Evolutionary conservation across 2,113 vertebrate genomes (phyloP), one percentile per base, ranked within the genome.

Genomic region (Lipotes vexillifer): DNA sequence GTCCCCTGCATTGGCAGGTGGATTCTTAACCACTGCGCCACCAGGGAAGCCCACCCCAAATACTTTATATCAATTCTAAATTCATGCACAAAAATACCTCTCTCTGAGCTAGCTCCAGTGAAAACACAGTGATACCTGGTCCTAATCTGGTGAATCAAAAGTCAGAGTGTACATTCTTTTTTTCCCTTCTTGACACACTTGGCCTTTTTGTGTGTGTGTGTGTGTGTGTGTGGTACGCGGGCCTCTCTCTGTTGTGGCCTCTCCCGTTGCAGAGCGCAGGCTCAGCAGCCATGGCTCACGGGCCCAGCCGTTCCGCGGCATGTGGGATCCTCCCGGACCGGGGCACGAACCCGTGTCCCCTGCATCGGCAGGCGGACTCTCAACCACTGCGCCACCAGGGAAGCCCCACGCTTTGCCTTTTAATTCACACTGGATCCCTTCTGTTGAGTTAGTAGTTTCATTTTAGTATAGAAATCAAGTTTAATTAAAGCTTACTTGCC

Each of bases 401-500:
- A 13, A 46, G 46, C 46, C 46, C 46, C 15, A 36, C 65, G 33
- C 69, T 89, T 75, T 33, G 52, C 83, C 36, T 96, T 95, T 83
- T 69, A 68, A 93, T 90, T 88, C 57, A 69, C n/a, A 81, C 14
- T 57, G 21, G 46, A 41, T 83, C 41, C 38, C 55, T 90, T 91
- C 91, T 97, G 91, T 97, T 84, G 85, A 84, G 90, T 97, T 98
- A 97, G 69, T 98, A 66, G 92, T 87, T 49, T 61, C 95, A 96
- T 97, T 97, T 98, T 61, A 96, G 87, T 93, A 68, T 81, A 98
- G 77, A 94, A 98, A 90, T 97, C 97, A 97, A 96, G 82, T 98
- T 98, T 98, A 98, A 98, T 98, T 98, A 97, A 98, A 98, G 98
- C 65, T 98, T 98, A 97, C 97, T 97, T 98, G 74, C 88, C 88